Base-by-base conservation (phyloP, 2,888 invertebrate genomes). In the Homarus gammarus region DNA sequence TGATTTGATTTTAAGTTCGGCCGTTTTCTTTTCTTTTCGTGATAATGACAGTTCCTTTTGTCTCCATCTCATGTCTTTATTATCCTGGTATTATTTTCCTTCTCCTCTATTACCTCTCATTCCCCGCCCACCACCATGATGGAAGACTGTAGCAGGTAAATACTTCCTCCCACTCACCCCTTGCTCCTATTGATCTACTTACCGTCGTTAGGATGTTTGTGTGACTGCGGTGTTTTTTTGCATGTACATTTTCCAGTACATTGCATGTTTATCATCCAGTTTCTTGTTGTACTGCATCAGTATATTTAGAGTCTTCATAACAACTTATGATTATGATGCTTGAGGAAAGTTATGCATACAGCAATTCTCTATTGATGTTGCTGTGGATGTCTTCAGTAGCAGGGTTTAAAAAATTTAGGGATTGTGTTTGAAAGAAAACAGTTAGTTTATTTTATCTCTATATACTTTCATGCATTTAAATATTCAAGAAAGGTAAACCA, bases 111-210 rank as follows among this genome's bases (percentile, higher is more conserved):
- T 64, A 82, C 49, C 83, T 83, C 83, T 84, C 84, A 77, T 64
- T 56, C 84, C 88, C 68, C 44, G 88, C 78, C 88, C 72, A 84
- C 70, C 84, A 84, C 68, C 88, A 51, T 78, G 77, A 64, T 40
- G 84, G 88, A 78, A 83, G 77, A 89, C 36, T 84, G 78, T 89
- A 84, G 83, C 82, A 89, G 88, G 88, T 89, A 89, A 89, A 33
- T 83, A 79, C 38, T 40, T 49, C 51, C 73, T 51, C n/a, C 38
- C 68, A 15, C 68, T 44, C 6, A 5, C n/a, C 33, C 33, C 15
- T 51, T 31, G 73, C 36, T 73, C 22, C 18, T 40, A 5, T 15
- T 12, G 33, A 27, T 73, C 31, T 73, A n/a, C 38, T 33, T 68
- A 27, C 68, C 22, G 27, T 68, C 10, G n/a, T n/a, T 31, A 18